Evolutionary conservation across 2,113 vertebrate species (phyloP).

Genomic region (Fregetta grallaria): DNA sequence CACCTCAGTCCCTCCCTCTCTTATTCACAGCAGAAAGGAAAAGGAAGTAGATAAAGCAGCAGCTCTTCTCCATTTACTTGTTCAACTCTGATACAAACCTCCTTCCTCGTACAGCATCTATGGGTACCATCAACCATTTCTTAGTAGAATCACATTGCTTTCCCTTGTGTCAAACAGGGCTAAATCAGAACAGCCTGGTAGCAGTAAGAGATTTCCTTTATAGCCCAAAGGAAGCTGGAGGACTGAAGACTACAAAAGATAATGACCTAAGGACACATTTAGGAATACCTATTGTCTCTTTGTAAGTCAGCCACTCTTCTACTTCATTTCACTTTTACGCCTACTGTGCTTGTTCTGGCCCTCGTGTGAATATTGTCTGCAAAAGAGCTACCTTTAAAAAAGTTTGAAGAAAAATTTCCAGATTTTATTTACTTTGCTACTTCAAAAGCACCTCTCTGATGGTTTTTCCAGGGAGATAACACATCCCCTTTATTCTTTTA

Average conservation of each 20-base stretch:
- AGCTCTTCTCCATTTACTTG: background rate
- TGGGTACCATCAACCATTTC: background rate
- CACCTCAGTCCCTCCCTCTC: background rate
- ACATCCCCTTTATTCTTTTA: background rate
- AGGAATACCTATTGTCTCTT: background rate
- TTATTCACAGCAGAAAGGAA: background rate
- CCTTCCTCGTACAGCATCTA: background rate
- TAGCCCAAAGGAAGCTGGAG: background rate
- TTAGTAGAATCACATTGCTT: background rate
- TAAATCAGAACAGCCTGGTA: fast-evolving
- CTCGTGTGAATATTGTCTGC: background rate
- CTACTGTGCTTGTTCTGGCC: background rate
- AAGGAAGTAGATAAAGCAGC: background rate
- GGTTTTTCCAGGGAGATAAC: background rate
- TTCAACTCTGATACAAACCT: background rate
- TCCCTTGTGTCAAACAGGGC: background rate
- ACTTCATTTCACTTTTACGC: background rate
- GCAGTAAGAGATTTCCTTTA: background rate
- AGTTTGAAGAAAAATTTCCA: background rate
- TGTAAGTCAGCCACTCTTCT: background rate
- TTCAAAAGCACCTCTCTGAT: background rate
- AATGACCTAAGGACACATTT: background rate
- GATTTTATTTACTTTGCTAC: background rate
- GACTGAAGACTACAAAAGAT: background rate
- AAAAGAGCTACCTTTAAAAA: background rate